Evolutionary conservation across 2,113 vertebrate genomes (phyloP).

Genomic region (Notarius lentiginosus): DNA sequence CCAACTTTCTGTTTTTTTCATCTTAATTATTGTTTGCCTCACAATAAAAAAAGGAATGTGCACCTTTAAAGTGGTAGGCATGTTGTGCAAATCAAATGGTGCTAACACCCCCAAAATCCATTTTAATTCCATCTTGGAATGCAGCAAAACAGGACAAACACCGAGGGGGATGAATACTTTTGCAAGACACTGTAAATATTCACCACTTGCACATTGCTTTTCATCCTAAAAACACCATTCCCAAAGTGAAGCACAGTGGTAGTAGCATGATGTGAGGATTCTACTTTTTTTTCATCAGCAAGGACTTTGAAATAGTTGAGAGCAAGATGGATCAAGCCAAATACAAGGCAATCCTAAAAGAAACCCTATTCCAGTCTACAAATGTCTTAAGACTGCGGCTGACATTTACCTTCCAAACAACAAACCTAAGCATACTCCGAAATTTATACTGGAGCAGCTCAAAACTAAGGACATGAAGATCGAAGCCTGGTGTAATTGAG

Average conservation of each 20-base stretch:
- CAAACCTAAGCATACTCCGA: neutral
- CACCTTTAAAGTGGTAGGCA: too few relatives aligned
- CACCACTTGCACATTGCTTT: neutral
- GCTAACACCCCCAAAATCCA: too few relatives aligned
- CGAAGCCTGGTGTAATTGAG: neutral
- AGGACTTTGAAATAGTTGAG: neutral
- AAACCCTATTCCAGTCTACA: neutral
- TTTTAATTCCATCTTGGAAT: too few relatives aligned
- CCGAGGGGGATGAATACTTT: too few relatives aligned
- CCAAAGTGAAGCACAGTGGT: neutral
- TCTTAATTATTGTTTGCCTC: too few relatives aligned
- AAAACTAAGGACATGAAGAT: neutral
- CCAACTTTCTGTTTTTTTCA: too few relatives aligned
- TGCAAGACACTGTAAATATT: neutral
- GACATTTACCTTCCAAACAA: neutral
- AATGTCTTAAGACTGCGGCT: neutral
- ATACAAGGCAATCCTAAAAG: neutral
- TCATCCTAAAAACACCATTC: neutral
- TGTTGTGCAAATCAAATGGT: too few relatives aligned
- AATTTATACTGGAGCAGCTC: neutral
- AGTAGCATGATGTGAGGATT: neutral
- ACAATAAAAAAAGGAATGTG: too few relatives aligned
- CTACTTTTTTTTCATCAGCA: neutral
- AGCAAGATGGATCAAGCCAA: neutral
- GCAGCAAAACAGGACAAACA: too few relatives aligned